These are phyloP conservation scores for Apamea monoglypha DNA, from an alignment of 2,888 invertebrate genomes.

Conservation along the genomic window DNA sequence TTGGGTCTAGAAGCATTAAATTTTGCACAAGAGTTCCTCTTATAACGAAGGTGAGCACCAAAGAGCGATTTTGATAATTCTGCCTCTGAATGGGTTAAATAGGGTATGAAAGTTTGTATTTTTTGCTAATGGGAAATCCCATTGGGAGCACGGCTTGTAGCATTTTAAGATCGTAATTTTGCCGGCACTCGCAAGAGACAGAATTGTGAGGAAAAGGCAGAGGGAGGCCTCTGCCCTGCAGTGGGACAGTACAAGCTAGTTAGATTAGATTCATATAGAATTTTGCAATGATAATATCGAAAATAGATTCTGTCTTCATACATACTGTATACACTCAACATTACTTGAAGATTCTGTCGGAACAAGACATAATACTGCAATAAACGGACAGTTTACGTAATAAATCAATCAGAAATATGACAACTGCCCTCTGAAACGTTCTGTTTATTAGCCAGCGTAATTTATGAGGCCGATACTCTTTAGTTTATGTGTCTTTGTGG, in stretches of 20 bases:
- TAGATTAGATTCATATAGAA: too few relatives aligned
- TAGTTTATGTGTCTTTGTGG: slow-evolving; percentile 23
- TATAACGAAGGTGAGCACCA: neutral
- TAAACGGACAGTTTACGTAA: slow-evolving; percentile 27
- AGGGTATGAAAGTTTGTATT: neutral
- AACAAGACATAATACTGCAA: slow-evolving; percentile 18
- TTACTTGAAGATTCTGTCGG: slow-evolving; percentile 5
- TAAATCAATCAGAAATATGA: slow-evolving; percentile 47
- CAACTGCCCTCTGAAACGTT: slow-evolving; percentile 16
- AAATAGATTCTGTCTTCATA: slow-evolving; percentile 4
- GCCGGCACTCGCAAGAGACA: too few relatives aligned
- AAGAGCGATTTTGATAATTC: neutral
- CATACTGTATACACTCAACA: neutral
- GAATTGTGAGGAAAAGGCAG: too few relatives aligned
- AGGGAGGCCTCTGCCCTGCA: too few relatives aligned
- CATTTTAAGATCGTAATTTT: neutral
- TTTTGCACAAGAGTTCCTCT: neutral
- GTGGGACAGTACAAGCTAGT: too few relatives aligned
- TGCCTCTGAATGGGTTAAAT: neutral
- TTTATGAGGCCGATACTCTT: slow-evolving; percentile 49
- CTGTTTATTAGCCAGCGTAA: slow-evolving; percentile 22
- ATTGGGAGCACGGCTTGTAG: neutral
- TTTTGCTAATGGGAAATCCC: neutral
- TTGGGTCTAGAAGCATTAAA: neutral
- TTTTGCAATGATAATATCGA: neutral